Conservation (phyloP, 2,888 invertebrate genomes). For the Alloplasta piceator region DNA sequence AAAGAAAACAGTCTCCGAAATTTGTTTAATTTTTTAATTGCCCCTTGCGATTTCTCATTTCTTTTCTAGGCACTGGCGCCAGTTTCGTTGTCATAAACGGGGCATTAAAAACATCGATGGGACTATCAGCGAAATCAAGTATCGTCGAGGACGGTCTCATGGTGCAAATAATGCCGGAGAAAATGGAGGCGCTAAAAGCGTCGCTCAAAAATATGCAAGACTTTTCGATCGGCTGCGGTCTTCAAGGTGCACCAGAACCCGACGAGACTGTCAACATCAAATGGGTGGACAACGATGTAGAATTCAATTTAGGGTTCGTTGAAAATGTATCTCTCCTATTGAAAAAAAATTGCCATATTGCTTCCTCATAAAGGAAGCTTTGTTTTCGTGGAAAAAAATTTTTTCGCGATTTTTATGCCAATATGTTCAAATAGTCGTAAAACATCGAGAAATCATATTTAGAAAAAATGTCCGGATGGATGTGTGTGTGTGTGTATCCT, state of each 20-base stretch:
- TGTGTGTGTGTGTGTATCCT: too few species aligned
- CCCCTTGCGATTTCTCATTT: constrained; percentile 51
- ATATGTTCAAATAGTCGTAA: too few species aligned
- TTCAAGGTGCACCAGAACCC: constrained; percentile 86
- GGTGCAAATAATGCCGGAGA: constrained; percentile 90
- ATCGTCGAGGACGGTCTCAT: constrained; percentile 95
- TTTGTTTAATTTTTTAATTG: constrained; percentile 5
- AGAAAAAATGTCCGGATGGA: too few species aligned
- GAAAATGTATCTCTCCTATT: constrained; percentile 12
- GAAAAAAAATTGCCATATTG: too few species aligned
- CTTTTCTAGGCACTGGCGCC: constrained; percentile 95
- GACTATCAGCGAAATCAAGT: constrained; percentile 91
- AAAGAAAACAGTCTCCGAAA: neutral
- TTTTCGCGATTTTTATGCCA: too few species aligned
- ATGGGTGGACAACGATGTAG: constrained; percentile 91
- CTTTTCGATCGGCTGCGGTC: constrained; percentile 89
- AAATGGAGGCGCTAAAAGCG: constrained; percentile 88
- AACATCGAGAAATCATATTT: too few species aligned
- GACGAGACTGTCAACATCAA: constrained; percentile 90
- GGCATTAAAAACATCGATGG: constrained; percentile 91
- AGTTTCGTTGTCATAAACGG: constrained; percentile 96
- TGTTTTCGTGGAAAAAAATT: too few species aligned
- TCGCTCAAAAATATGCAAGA: constrained; percentile 90
- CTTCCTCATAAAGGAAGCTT: too few species aligned
- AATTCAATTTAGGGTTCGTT: constrained; percentile 90